Evolutionary conservation across 2,888 invertebrate species (phyloP), one percentile per base, ranked within the genome.

Genomic region (Abrostola tripartita): DNA sequence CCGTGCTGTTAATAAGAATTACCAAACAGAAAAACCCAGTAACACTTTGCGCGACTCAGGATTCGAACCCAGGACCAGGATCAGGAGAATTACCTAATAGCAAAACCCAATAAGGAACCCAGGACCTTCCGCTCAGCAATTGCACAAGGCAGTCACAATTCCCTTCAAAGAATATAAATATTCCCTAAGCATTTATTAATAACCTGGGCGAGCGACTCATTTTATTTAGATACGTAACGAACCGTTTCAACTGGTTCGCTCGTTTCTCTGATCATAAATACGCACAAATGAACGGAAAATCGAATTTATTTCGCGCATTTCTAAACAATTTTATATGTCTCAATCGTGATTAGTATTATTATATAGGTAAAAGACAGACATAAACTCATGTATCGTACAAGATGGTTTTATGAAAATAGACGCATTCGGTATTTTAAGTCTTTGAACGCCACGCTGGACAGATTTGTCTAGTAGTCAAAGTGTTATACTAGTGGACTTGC

Each of bases 211-310:
- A 64, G 61, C 36, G 65, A 51, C 37, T 78, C 57, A 79, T 76
- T 79, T 74, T 76, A 78, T 79, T 79, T 79, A 67, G 74, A 68
- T 63, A 68, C 49, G 42, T 76, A 79, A 79, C 79, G 79, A 79
- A 76, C 65, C 78, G 66, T 78, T 76, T 68, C 62, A 53, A 55
- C 52, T 78, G 60, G 62, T 52, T 65, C 67, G 60, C 52, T 78
- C 68, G 51, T 55, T 65, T 56, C 77, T 71, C 64, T 78, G 79
- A 67, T 79, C 70, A 66, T 77, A 69, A 73, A 77, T 70, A 64
- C 68, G 65, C 63, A 62, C 72, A 77, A 66, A 77, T 78, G 76
- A 78, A 76, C 60, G 68, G 61, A 44, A 69, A 65, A 72, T 72
- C 70, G 63, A 68, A 77, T 77, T 67, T 74, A 69, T 71, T 77